These are phyloP conservation scores for Melanotus villosus DNA, from an alignment of 2,888 invertebrate genomes.

Conservation along the genomic window DNA sequence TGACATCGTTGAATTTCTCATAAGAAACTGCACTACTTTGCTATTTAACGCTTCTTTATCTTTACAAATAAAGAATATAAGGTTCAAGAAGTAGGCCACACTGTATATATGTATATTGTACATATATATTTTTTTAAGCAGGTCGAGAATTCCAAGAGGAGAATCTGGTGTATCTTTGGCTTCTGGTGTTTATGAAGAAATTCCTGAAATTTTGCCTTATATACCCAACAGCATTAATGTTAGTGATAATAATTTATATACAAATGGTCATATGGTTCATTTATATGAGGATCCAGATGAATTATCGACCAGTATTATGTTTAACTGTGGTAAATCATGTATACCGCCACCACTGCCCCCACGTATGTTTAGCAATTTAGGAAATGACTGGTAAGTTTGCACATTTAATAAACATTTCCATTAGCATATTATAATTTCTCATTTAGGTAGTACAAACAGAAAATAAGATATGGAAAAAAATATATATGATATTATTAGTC, in stretches of 20 bases:
- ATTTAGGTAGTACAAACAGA: too few species aligned
- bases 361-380: conserved; percentile 33
- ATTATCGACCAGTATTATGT: conserved; percentile 2
- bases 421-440: too few species aligned
- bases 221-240: neutral
- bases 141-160: conserved; percentile 66
- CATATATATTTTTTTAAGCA: too few species aligned
- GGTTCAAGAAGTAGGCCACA: too few species aligned
- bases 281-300: conserved; percentile 68
- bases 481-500: too few species aligned
- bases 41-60: too few species aligned
- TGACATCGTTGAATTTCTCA: too few species aligned
- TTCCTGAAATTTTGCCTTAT: conserved; percentile 67
- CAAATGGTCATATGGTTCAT: conserved; percentile 54
- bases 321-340: conserved; percentile 20
- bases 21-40: too few species aligned
- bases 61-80: too few species aligned
- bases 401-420: too few species aligned
- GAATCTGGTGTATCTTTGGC: conserved; percentile 74
- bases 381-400: conserved; percentile 37
- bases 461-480: too few species aligned
- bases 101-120: too few species aligned
- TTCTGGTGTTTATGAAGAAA: conserved; percentile 81
- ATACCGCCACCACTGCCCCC: conserved; percentile 65
- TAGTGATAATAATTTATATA: conserved; percentile 28